Evolutionary conservation across 2,797 vertebrate genomes (phyloP).

Genomic region (Thamnophis elegans): DNA sequence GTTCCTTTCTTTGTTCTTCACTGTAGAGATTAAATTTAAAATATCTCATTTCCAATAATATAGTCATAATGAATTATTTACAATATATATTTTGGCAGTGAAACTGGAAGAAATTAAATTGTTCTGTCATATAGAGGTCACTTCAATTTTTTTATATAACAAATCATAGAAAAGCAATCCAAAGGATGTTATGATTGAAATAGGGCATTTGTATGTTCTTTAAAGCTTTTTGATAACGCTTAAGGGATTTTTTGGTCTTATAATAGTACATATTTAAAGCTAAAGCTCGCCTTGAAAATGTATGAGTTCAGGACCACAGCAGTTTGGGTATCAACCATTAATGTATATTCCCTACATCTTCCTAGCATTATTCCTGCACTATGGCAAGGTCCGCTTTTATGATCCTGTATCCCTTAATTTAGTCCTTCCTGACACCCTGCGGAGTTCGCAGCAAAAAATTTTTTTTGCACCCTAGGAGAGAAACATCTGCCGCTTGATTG

Average conservation of each 20-base stretch:
- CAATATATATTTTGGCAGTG: not conserved
- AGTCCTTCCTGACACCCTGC: not conserved
- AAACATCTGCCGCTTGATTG: not conserved
- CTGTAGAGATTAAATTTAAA: slow-evolving; percentile 39
- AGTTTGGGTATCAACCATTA: not conserved
- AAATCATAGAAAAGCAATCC: not conserved
- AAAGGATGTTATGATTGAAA: not conserved
- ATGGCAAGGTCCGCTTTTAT: not conserved
- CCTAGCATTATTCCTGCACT: not conserved
- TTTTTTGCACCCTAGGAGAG: not conserved
- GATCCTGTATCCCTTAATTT: not conserved
- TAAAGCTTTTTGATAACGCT: not conserved
- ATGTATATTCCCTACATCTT: not conserved
- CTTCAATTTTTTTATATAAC: not conserved
- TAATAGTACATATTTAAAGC: not conserved
- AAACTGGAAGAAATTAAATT: not conserved
- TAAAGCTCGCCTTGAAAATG: not conserved
- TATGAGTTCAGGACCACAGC: not conserved
- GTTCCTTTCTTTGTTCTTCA: slow-evolving; percentile 63
- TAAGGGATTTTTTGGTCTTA: not conserved
- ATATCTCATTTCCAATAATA: not conserved
- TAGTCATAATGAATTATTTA: not conserved
- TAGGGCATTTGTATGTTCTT: not conserved
- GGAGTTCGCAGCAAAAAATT: not conserved
- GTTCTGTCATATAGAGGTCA: not conserved